phyloP scores from a whole-genome alignment of 1,140 invertebrate genomes.

The Carcinoscorpius rotundicauda region DNA sequence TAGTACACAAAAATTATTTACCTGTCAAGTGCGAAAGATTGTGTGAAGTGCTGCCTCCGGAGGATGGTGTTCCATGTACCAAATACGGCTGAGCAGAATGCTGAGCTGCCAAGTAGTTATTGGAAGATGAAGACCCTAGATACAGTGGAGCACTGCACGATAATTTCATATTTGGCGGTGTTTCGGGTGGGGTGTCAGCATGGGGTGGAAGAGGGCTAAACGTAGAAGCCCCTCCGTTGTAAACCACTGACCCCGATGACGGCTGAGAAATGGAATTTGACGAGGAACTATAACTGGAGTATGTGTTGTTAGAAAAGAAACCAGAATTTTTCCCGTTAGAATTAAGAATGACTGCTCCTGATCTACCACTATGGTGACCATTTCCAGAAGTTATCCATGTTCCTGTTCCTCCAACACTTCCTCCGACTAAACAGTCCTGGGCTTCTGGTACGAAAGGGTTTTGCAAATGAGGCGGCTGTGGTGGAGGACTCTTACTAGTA shows the following conservation, averaged over 20 bases:
- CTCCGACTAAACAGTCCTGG: slow-evolving; percentile 3
- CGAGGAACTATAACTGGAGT: too few relatives aligned
- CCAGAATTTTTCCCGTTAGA: too few relatives aligned
- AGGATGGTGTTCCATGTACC: too few relatives aligned
- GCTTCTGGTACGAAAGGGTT: slow-evolving; percentile 1
- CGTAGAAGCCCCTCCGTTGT: slow-evolving; percentile 1
- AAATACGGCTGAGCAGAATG: too few relatives aligned
- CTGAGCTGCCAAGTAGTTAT: too few relatives aligned
- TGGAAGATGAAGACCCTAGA: too few relatives aligned
- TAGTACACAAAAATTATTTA: too few relatives aligned
- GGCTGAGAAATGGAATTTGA: not conserved
- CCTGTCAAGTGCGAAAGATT: too few relatives aligned
- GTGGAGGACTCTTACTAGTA: slow-evolving; percentile 85
- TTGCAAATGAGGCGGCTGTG: slow-evolving; percentile 26
- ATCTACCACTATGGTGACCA: too few relatives aligned
- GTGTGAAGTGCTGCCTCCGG: too few relatives aligned
- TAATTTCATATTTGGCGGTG: slow-evolving; percentile 76
- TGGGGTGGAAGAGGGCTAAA: slow-evolving; percentile 6
- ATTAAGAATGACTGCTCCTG: slow-evolving; percentile 49
- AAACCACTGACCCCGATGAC: not conserved
- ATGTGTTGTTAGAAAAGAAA: too few relatives aligned
- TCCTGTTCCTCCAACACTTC: slow-evolving; percentile 11
- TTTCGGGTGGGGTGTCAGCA: slow-evolving; percentile 81
- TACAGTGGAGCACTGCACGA: not conserved
- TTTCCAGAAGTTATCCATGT: not conserved